Base-by-base conservation (phyloP, 2,888 invertebrate species). In the Tanytarsus gracilentus region DNA sequence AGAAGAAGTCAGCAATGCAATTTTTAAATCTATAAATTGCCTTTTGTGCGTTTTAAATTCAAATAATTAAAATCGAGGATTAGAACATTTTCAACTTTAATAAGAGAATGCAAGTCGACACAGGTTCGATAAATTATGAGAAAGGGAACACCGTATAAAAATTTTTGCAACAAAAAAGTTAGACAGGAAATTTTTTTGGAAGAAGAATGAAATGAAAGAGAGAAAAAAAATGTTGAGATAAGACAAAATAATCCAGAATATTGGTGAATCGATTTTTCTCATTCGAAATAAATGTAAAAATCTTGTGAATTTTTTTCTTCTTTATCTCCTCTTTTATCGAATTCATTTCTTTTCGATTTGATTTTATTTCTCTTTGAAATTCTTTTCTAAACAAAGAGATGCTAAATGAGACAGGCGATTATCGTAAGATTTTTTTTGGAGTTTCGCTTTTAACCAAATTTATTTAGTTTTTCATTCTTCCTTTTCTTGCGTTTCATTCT, bases 341-440 rank as follows among this genome's bases (percentile, higher is more conserved):
- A 49, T 26, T 26, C 26, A 49, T 49, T 49, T 26, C 26, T 49
- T 44, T 18, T 16, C 44, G 23, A 44, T 23, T 44, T 44, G 44
- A 23, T 44, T 44, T 44, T 16, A 18, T 44, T 23, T 18, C n/a
- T 44, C 44, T 44, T 44, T 23, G 18, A 18, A 8, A 44, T 5
- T 33, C 33, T 33, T 33, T 44, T 44, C 44, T 44, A 44, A 56
- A 56, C 55, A 56, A 56, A 56, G n/a, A 56, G 55, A 40, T 36
- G 55, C 23, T 56, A 56, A 56, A 56, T 56, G 55, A 56, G 55
- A 40, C 55, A 40, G 44, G 44, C 44, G 44, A 44, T 44, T 44
- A 44, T 44, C 44, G 44, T 44, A 44, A n/a, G n/a, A n/a, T n/a
- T n/a, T 44, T 21, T 39, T 44, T 44, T 44, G 44, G 44, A 18